These are phyloP conservation scores for Stratiomys singularior DNA, from an alignment of 2,888 invertebrate genomes.

Conservation along the genomic window DNA sequence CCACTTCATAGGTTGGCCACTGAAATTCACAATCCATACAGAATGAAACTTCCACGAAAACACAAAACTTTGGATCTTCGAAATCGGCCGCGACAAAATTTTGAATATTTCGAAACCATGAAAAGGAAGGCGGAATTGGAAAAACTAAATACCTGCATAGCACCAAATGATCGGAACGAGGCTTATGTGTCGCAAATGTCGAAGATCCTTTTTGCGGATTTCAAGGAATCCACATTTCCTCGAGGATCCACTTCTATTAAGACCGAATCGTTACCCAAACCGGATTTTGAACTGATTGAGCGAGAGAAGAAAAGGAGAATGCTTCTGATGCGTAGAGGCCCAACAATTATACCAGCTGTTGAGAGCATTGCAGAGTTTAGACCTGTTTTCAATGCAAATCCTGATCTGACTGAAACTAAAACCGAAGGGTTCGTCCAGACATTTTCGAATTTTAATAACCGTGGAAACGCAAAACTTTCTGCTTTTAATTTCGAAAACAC, in stretches of 20 bases:
- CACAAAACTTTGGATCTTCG: conserved; percentile 14
- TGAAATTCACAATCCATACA: conserved; percentile 27
- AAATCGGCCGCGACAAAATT: background rate
- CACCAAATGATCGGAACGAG: background rate
- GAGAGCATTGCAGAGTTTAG: too few relatives aligned
- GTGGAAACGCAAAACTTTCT: too few relatives aligned
- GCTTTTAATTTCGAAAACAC: too few relatives aligned
- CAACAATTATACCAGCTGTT: too few relatives aligned
- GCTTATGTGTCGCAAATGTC: background rate
- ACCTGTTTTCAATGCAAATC: too few relatives aligned
- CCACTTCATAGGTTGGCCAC: background rate
- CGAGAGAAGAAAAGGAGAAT: background rate
- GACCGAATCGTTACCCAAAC: background rate
- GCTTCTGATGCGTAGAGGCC: too few relatives aligned
- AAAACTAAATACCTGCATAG: background rate
- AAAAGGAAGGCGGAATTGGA: background rate
- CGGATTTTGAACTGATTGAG: conserved; percentile 11
- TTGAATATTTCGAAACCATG: conserved; percentile 7
- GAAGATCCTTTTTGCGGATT: conserved; percentile 9
- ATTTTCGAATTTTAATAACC: too few relatives aligned
- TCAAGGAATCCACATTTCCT: background rate
- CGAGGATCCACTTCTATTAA: background rate
- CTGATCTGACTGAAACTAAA: too few relatives aligned
- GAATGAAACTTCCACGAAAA: conserved; percentile 30
- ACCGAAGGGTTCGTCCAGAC: too few relatives aligned